Percentiles rank a stretch among this genome's conserved stretches.
Evolutionary conservation across 1,140 invertebrate genomes (phyloP).

Genomic region (Heterodera schachtii): DNA sequence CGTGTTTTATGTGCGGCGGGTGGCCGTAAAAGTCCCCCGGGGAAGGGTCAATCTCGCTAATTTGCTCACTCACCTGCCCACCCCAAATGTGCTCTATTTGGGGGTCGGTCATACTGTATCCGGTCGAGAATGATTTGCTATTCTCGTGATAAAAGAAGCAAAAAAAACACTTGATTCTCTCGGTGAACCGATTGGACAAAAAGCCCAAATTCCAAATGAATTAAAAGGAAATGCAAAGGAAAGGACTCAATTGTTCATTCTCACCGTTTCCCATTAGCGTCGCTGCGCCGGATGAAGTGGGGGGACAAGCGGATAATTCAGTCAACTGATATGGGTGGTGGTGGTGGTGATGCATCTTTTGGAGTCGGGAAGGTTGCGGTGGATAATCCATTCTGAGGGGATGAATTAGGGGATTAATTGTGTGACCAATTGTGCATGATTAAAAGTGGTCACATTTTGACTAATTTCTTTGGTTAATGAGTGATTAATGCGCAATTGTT

Average conservation of each 20-base stretch:
- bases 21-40: background rate
- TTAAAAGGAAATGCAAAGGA: too few relatives aligned
- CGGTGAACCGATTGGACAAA: too few relatives aligned
- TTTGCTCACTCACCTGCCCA: slow-evolving; percentile 14
- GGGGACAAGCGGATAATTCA: background rate
- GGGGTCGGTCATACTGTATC: background rate
- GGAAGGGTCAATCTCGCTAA: slow-evolving; percentile 14
- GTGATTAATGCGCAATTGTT: too few relatives aligned
- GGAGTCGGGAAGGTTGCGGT: background rate
- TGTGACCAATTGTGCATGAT: too few relatives aligned
- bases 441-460: too few relatives aligned
- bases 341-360: background rate
- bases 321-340: background rate
- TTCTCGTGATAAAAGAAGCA: too few relatives aligned
- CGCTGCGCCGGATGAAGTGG: background rate
- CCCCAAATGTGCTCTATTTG: background rate
- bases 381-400: background rate
- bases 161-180: too few relatives aligned
- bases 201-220: too few relatives aligned
- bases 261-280: background rate
- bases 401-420: too few relatives aligned
- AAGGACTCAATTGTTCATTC: too few relatives aligned
- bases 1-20: slow-evolving; percentile 9
- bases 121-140: too few relatives aligned
- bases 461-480: background rate